Base-by-base conservation (phyloP, 2,888 invertebrate species). In the Lasioglossum pauxillum region DNA sequence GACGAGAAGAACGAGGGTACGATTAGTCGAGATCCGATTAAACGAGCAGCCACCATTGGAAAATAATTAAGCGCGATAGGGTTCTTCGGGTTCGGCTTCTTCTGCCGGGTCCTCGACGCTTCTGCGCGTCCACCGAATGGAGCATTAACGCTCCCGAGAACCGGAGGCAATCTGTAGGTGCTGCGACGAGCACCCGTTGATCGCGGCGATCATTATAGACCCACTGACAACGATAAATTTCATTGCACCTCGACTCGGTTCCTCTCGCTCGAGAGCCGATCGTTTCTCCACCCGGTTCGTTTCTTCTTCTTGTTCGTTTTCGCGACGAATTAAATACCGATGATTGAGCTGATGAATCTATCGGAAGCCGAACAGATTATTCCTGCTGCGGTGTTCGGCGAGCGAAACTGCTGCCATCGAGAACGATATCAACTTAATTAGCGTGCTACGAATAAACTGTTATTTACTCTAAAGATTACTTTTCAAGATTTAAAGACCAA, bases 21-120 rank as follows among this genome's bases (percentile, higher is more conserved):
- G 89, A 91, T 90, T 89, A 89, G 86, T 80, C 71, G 84, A 74
- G 84, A 91, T 86, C 88, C 90, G 91, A 89, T 90, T 89, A 89
- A 90, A 88, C 86, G 89, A 86, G 84, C 82, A 73, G 84, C 84
- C 75, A 79, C 80, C 84, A 88, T 86, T 86, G 87, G 86, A 89
- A 90, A 88, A 87, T 89, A 92, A 90, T 88, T 89, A 90, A 91
- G 86, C 87, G 75, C 83, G 87, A 75, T 75, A 78, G 85, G 90
- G 81, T 86, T 85, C 87, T 86, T 83, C 87, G 88, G 84, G 75
- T 85, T 83, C 78, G 81, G 77, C 73, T 72, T 75, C 67, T 75
- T 83, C 82, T 82, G 71, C 83, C 85, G 85, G 82, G 60, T 83
- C 79, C 75, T 87, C 87, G 85, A 79, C 84, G 80, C 85, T 49